Conservation (phyloP, 2,888 invertebrate genomes). For the Calliopum simillimum region DNA sequence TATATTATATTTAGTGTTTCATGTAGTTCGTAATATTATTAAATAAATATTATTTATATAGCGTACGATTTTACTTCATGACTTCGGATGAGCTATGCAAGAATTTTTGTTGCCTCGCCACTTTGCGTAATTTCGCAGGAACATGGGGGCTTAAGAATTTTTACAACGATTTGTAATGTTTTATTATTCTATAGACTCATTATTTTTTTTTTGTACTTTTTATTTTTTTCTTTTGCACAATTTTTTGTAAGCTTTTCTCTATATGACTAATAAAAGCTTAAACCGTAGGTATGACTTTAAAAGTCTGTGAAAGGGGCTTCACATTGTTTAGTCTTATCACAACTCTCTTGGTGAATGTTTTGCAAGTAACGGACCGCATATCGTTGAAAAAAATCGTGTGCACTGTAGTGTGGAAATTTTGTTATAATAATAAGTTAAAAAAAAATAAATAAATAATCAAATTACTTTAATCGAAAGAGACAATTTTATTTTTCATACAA, state of each 20-base stretch:
- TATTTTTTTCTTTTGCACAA: constrained; percentile 8
- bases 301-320: neutral
- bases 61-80: no score
- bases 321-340: neutral
- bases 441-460: neutral
- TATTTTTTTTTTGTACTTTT: constrained; percentile 11
- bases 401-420: neutral
- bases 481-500: neutral
- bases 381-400: neutral
- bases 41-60: no score
- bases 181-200: neutral
- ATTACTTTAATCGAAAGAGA: neutral
- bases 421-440: neutral
- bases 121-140: no score
- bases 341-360: neutral
- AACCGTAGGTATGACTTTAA: neutral
- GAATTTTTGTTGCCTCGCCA: no score
- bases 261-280: neutral
- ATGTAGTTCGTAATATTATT: no score
- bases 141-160: no score
- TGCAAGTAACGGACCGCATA: no score
- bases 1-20: no score
- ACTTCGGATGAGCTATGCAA: no score
- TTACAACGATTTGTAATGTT: neutral
- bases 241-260: neutral